Evolutionary conservation across 2,888 invertebrate species (phyloP), one percentile per base, ranked within the genome.

Genomic region (Pteria penguin): DNA sequence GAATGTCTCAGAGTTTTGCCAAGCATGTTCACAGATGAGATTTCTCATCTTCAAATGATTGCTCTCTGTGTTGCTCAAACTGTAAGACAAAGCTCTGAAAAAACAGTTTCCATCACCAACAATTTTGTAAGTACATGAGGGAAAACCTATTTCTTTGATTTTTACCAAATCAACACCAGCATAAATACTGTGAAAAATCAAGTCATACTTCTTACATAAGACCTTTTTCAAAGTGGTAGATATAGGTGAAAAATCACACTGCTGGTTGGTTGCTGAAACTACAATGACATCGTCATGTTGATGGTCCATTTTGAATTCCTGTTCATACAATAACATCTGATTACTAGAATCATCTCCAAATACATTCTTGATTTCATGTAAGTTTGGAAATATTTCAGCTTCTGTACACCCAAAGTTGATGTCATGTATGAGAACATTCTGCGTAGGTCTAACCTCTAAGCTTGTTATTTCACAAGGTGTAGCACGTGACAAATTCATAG

Each of bases 41-140:
- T 24, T 29, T 33, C 70, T 32, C 14, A 70, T 70, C 22, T 8
- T 2, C 11, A 24, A 2, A n/a, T 65, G 26, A 65, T 65, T 5
- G 18, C 45, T 26, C 65, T 65, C 65, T 24, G 36, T 36, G n/a
- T 14, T 8, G 32, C 33, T 45, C 1, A 65, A 18, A 18, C 22
- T 24, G 27, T 36, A 65, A 8, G 65, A 65, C 0, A 65, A 24
- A 0, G 65, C 65, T 24, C 65, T 65, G 26, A 65, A 65, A 24
- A 65, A 65, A 45, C 65, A 65, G 26, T 65, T 65, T 2, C 65
- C 65, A 36, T 65, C 65, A 11, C 45, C 36, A 2, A 5, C 24
- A n/a, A 27, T 27, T 33, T 22, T 18, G 18, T 18, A n/a, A 18
- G n/a, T 0, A 2, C 62, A 62, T 27, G n/a, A n/a, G 27, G 14